Conservation (phyloP, 2,113 vertebrate species). For the Cricetomys ansorgei region DNA sequence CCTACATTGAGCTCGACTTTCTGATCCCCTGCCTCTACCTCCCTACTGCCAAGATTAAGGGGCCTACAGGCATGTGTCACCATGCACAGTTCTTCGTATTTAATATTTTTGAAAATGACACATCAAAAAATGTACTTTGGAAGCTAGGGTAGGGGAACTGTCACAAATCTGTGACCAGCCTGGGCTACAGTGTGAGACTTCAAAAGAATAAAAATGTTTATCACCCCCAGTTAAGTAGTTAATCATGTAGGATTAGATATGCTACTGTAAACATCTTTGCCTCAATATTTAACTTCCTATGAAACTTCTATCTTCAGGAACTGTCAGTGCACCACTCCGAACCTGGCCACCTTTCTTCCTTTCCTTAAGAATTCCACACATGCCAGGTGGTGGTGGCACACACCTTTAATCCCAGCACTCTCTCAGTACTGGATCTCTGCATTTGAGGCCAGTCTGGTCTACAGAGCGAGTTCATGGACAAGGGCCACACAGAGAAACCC, state of each 20-base stretch:
- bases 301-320: not conserved
- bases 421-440: not conserved
- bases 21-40: not conserved
- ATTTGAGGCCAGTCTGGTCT: not conserved
- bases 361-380: not conserved
- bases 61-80: not conserved
- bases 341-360: not conserved
- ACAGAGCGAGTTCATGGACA: not conserved
- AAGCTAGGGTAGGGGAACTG: not conserved
- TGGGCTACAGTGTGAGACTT: not conserved
- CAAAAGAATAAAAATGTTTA: not conserved
- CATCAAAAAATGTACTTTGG: not conserved
- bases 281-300: not conserved
- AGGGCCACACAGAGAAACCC: not conserved
- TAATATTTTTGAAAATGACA: conserved; percentile 3
- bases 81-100: not conserved
- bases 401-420: not conserved
- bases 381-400: not conserved
- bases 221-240: not conserved
- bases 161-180: not conserved
- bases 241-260: not conserved
- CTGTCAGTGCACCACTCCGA: not conserved
- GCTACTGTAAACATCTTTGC: conserved; percentile 17
- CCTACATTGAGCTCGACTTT: not conserved
- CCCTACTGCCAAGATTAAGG: not conserved